Base-by-base conservation (phyloP, 2,797 vertebrate genomes). In the Sebastes matsubarae region DNA sequence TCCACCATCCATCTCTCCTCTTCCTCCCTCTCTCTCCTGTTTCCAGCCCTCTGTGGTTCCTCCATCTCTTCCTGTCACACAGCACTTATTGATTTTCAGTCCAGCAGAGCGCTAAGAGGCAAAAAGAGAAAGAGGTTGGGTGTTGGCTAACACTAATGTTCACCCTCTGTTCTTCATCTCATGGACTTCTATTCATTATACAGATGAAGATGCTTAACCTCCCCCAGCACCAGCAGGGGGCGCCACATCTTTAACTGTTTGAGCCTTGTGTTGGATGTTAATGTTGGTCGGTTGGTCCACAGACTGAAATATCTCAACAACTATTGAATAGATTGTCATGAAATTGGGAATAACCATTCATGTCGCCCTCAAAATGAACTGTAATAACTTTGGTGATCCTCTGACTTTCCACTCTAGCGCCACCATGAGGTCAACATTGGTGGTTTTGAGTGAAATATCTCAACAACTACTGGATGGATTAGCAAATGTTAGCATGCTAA, bases 31-130 rank as follows among this genome's bases (percentile, higher is more conserved):
- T 24, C 54, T 42, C 38, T 42, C 38, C 38, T 42, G 38, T 42
- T 42, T 42, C 38, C 38, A 42, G 0, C 38, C 38, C 38, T 50
- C 46, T 50, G 46, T 50, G 46, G 46, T 50, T 50, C 46, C 10
- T 36, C 24, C 24, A 25, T 25, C 73, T 75, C 83, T 78, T 87
- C 77, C 80, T 12, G 61, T 66, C 72, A 60, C 61, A 22, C 63
- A 68, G 70, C 65, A 22, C 29, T 68, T 71, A 90, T 90, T 57
- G 87, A 91, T 92, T 86, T 87, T 72, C 78, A 38, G 57, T 52
- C 68, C 46, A 50, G 55, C 59, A 73, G 63, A 83, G 79, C 5
- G 73, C 80, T 69, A 6, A 20, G 59, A 67, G 11, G 65, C 69
- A 46, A 18, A 65, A 20, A 55, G 52, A 55, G 54, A 55, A n/a